These are phyloP conservation scores for Triplophysa siluroides DNA, from an alignment of 2,113 vertebrate species.

Conservation along the genomic window DNA sequence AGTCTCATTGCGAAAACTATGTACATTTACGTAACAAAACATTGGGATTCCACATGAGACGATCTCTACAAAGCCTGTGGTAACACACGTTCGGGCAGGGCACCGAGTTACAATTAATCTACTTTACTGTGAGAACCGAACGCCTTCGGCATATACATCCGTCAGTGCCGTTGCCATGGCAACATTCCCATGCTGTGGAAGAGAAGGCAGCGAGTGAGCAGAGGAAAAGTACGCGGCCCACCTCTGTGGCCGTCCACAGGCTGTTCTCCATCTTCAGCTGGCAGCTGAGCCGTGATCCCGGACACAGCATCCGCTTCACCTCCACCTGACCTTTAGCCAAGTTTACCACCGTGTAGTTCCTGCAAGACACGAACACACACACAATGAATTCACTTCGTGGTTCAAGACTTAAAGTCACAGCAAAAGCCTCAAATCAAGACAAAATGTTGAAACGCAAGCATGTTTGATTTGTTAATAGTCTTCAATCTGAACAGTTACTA, in stretches of 20 bases:
- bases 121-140: slow-evolving; percentile 19
- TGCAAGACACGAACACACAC: slow-evolving; percentile 56
- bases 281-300: slow-evolving; percentile 85
- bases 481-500: slow-evolving; percentile 29
- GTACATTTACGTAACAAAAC: too few species aligned
- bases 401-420: too few species aligned
- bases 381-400: not conserved
- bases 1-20: too few species aligned
- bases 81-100: not conserved
- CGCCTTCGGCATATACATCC: not conserved
- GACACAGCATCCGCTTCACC: slow-evolving; percentile 86
- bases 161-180: slow-evolving; percentile 22
- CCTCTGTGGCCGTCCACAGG: slow-evolving; percentile 94
- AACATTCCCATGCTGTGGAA: not conserved
- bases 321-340: slow-evolving; percentile 88
- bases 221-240: slow-evolving; percentile 50
- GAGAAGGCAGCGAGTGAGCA: not conserved
- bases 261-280: slow-evolving; percentile 87
- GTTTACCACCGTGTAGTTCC: slow-evolving; percentile 95
- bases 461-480: slow-evolving; percentile 13
- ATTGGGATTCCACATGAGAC: too few species aligned
- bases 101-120: not conserved
- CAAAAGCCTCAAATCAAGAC: too few species aligned
- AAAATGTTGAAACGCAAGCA: too few species aligned
- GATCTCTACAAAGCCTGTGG: not conserved